Conservation (phyloP, 2,113 vertebrate genomes). For the Apteryx owenii region DNA sequence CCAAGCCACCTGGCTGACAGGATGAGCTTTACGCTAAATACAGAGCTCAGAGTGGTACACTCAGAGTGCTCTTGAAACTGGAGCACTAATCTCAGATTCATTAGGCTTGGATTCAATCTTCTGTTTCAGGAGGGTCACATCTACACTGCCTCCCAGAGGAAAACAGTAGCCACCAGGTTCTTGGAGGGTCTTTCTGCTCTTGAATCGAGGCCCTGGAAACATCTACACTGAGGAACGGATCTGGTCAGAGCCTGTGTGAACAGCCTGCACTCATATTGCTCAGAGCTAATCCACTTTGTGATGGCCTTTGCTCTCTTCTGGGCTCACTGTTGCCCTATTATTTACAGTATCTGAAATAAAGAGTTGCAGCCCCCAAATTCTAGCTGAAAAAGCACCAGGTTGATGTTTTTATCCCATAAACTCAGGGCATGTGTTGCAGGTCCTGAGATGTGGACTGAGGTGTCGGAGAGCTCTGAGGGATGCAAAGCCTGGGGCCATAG, state of each 20-base stretch:
- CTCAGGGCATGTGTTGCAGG: no score
- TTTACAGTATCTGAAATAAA: neutral
- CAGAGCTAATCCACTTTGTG: neutral
- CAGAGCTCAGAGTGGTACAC: neutral
- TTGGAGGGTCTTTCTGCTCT: neutral
- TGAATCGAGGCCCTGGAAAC: neutral
- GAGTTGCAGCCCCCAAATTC: neutral
- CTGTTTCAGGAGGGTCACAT: neutral
- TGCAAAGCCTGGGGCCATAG: neutral
- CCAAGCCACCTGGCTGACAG: neutral
- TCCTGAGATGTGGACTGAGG: no score
- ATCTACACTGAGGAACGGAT: neutral
- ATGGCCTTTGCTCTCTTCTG: neutral
- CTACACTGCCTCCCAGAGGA: neutral
- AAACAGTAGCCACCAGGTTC: neutral
- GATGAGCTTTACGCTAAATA: neutral
- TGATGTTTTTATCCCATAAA: no score
- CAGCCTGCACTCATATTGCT: neutral
- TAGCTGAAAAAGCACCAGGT: no score
- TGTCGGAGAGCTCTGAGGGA: no score
- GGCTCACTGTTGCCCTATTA: neutral
- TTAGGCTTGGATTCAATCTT: neutral
- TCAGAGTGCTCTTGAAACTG: neutral
- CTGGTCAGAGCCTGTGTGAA: neutral
- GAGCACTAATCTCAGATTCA: neutral